A percentile compares a stretch with the other conserved stretches of the same genome.
phyloP scores from a whole-genome alignment of 2,113 vertebrate genomes.

The Periophthalmus modestus region DNA sequence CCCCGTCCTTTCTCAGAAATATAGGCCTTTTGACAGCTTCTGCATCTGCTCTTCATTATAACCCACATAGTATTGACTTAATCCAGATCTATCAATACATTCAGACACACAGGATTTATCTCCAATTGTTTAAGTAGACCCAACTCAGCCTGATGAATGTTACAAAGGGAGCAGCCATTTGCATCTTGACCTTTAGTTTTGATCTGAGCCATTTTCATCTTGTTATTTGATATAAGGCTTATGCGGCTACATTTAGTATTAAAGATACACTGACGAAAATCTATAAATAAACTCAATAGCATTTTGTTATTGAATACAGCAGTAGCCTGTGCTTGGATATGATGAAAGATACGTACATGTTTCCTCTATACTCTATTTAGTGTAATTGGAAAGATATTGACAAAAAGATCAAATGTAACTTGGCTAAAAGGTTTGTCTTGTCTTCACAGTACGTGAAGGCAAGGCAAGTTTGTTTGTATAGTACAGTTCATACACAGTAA shows the following conservation, averaged over 20 bases:
- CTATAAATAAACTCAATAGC: background rate
- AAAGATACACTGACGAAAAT: background rate
- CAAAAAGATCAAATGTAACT: too few species aligned
- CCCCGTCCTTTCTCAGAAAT: slow-evolving; percentile 31
- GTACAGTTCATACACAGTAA: too few species aligned
- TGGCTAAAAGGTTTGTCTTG: too few species aligned
- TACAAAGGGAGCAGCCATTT: background rate
- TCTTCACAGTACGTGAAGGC: too few species aligned
- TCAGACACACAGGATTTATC: slow-evolving; percentile 17
- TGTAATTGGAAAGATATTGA: too few species aligned
- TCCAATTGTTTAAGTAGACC: background rate
- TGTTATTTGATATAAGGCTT: background rate
- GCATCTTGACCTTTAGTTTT: slow-evolving; percentile 10
- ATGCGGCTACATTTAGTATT: background rate
- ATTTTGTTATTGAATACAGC: background rate
- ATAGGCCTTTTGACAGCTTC: slow-evolving; percentile 33
- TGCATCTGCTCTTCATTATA: slow-evolving; percentile 52
- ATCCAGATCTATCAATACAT: slow-evolving; percentile 45
- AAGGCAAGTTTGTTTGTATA: too few species aligned
- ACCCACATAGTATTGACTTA: slow-evolving; percentile 53
- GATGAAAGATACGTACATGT: background rate
- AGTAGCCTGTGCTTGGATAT: background rate
- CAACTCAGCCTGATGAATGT: slow-evolving; percentile 6
- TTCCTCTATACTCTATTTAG: too few species aligned
- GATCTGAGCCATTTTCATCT: background rate